These are phyloP conservation scores for Andrena fulva DNA, from an alignment of 2,888 invertebrate species.

Conservation along the genomic window DNA sequence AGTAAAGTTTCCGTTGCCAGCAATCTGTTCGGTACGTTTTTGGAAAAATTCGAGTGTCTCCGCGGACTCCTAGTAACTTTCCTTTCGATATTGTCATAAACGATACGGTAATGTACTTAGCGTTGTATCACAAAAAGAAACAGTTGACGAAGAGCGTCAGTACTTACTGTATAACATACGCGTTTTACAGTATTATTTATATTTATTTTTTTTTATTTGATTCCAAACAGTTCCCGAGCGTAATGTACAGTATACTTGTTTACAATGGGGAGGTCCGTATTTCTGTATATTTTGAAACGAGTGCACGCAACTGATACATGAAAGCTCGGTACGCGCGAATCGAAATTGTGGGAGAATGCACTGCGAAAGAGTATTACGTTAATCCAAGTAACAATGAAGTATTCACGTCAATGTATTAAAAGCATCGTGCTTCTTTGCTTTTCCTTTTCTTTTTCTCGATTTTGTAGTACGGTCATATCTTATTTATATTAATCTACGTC, in stretches of 20 bases:
- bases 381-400: constrained; percentile 37
- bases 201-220: constrained; percentile 60
- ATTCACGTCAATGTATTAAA: background rate
- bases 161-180: constrained; percentile 48
- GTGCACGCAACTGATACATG: constrained; percentile 9
- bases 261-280: constrained; percentile 13
- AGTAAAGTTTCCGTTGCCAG: constrained; percentile 44
- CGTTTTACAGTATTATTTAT: constrained; percentile 71
- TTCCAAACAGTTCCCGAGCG: constrained; percentile 17
- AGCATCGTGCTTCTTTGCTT: constrained; percentile 8
- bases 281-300: constrained; percentile 41
- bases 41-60: constrained; percentile 32
- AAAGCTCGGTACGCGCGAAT: constrained; percentile 1
- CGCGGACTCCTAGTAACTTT: constrained; percentile 31
- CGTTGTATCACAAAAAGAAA: constrained; percentile 19
- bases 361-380: constrained; percentile 22
- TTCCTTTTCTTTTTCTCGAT: constrained; percentile 12
- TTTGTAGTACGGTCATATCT: background rate
- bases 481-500: background rate
- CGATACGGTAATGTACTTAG: constrained; percentile 56
- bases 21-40: constrained; percentile 52
- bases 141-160: constrained; percentile 46
- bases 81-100: constrained; percentile 32
- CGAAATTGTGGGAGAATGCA: constrained; percentile 16
- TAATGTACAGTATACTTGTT: constrained; percentile 35